Evolutionary conservation across 2,888 invertebrate genomes (phyloP), one percentile per base, ranked within the genome.

Genomic region (Tetramorium bicarinatum): DNA sequence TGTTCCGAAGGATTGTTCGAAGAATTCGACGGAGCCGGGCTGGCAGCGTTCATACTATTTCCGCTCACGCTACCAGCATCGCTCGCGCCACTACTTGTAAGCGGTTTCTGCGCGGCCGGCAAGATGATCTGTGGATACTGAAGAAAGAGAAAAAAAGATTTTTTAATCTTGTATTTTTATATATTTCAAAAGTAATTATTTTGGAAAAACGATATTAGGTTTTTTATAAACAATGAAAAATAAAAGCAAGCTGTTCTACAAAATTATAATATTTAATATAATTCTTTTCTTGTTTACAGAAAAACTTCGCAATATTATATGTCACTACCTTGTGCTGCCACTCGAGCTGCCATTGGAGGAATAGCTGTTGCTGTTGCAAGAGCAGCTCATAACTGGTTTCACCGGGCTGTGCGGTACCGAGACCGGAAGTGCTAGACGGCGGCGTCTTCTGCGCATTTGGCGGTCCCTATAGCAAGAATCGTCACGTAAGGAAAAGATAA

Each of bases 361-460:
- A 97, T 91, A 99, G 95, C 94, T 99, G 99, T 94, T 99, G 99
- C 93, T 99, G 99, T 93, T 99, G 98, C 86, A 99, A 96, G 79
- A 99, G 96, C 89, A 99, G 95, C 95, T 99, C 98, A 95, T 99
- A 99, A 11, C 98, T 98, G 9, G 98, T 98, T 95, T 99, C 98
- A 38, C 95, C 95, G 75, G 95, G 92, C 88, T 96, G 93, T 54
- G 94, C 91, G 90, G 91, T 88, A 52, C 92, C 92, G 83, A 93
- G 91, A 75, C 93, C 92, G 85, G 93, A 93, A 86, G 94, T 94
- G 15, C 96, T 96, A 15, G 96, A 96, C 69, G 94, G 94, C 6
- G 96, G 95, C 74, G 96, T 96, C 93, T 98, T 98, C 91, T 98
- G 98, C 25, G 98, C 98, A 95, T 97, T 98, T 87, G 99, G 98